Evolutionary conservation across 1,140 invertebrate genomes (phyloP).

Genomic region (Camponotus vicinus): DNA sequence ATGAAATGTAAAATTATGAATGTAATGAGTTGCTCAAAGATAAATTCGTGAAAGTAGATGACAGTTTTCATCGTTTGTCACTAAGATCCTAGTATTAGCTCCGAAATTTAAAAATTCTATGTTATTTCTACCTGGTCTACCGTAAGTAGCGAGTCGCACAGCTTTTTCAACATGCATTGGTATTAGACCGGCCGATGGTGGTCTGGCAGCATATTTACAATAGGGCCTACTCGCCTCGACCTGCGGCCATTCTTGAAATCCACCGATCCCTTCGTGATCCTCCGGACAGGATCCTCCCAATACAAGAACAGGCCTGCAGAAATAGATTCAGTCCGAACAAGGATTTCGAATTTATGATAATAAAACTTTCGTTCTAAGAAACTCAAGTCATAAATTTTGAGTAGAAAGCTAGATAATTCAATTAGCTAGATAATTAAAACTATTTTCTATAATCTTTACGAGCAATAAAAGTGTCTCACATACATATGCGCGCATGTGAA

Average conservation of each 20-base stretch:
- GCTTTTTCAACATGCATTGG: constrained; percentile 97
- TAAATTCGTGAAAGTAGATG: too few species aligned
- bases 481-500: too few species aligned
- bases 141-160: constrained; percentile 92
- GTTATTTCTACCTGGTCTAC: constrained; percentile 90
- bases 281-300: constrained; percentile 96
- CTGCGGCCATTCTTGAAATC: constrained; percentile 98
- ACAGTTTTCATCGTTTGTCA: too few species aligned
- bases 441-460: constrained; percentile 6
- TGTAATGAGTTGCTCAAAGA: too few species aligned
- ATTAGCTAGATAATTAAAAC: neutral
- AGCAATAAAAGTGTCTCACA: neutral
- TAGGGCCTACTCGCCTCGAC: constrained; percentile 94
- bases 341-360: neutral
- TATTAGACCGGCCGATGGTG: constrained; percentile 93
- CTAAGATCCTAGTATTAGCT: too few species aligned
- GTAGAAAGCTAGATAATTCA: neutral
- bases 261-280: constrained; percentile 97
- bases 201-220: constrained; percentile 96
- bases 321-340: neutral
- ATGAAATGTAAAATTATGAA: neutral
- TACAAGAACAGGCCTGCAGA: constrained; percentile 93
- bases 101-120: neutral
- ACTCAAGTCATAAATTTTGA: constrained; percentile 7
- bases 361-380: neutral